Conservation (phyloP, 2,797 vertebrate genomes). For the Anguilla megastoma region DNA sequence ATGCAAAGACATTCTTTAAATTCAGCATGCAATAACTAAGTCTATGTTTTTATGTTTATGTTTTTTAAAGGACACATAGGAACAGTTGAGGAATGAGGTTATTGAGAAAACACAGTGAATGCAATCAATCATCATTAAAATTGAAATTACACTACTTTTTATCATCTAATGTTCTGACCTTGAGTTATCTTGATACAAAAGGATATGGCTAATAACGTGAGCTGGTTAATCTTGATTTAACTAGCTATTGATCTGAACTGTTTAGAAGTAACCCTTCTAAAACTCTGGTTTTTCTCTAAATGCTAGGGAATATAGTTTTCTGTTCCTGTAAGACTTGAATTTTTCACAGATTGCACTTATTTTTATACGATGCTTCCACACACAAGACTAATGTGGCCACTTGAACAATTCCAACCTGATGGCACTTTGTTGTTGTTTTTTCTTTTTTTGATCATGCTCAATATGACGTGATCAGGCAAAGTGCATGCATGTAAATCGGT, state of each 20-base stretch:
- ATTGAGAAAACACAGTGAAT: background rate
- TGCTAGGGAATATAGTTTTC: background rate
- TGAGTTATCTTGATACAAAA: background rate
- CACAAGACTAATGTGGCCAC: too few species aligned
- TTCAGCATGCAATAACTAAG: background rate
- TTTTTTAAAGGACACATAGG: background rate
- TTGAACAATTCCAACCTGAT: background rate
- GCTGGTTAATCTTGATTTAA: slow-evolving; percentile 6
- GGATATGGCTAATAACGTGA: background rate
- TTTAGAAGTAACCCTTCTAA: background rate
- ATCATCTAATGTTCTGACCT: background rate
- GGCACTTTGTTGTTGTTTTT: background rate
- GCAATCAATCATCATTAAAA: background rate
- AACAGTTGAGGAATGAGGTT: background rate
- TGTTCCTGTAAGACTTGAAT: background rate
- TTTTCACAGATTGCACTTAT: background rate
- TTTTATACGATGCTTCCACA: background rate
- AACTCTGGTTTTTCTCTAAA: background rate
- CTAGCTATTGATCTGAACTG: background rate
- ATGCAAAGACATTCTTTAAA: background rate
- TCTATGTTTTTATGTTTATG: background rate
- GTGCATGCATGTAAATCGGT: background rate
- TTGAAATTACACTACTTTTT: background rate
- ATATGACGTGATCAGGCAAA: background rate
- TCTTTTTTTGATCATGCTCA: background rate